phyloP scores from a whole-genome alignment of 2,797 vertebrate genomes.

The Salarias fasciatus region DNA sequence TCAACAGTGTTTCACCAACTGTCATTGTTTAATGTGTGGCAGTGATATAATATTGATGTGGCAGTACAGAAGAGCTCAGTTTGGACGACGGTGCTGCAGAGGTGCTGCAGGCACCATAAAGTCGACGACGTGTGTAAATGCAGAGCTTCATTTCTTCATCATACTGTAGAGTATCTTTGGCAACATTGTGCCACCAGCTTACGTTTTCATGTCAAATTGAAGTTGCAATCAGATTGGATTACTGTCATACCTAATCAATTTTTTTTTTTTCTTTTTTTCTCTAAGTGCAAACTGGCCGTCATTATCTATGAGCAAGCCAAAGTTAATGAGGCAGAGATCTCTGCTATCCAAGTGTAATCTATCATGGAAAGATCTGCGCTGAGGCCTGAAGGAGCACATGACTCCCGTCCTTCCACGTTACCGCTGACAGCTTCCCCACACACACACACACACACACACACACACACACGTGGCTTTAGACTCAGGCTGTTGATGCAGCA shows the following conservation, averaged over 20 bases:
- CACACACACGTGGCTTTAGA: slow-evolving; percentile 42
- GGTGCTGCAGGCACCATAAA: no score
- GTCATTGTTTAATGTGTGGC: no score
- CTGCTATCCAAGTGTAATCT: slow-evolving; percentile 18
- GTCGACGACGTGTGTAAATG: no score
- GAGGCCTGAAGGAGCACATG: slow-evolving; percentile 21
- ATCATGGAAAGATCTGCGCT: slow-evolving; percentile 14
- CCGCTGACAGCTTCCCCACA: slow-evolving; percentile 42
- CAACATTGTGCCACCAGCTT: neutral
- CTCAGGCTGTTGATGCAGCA: slow-evolving; percentile 34
- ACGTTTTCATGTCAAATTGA: slow-evolving; percentile 24
- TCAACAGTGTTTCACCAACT: no score
- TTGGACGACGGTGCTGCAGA: no score
- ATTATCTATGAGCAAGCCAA: slow-evolving; percentile 31
- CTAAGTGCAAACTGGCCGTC: slow-evolving; percentile 20
- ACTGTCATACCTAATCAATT: slow-evolving; percentile 18
- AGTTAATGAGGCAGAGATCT: slow-evolving; percentile 38
- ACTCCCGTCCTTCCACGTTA: slow-evolving; percentile 15
- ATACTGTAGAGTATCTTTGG: no score
- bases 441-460: slow-evolving; percentile 46
- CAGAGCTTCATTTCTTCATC: no score
- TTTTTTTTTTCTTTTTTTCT: slow-evolving; percentile 13
- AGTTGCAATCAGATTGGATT: slow-evolving; percentile 38
- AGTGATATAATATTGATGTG: no score
- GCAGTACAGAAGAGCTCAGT: no score